Evolutionary conservation across 2,113 vertebrate genomes (phyloP).

Genomic region (Acrocephalus kingi): DNA sequence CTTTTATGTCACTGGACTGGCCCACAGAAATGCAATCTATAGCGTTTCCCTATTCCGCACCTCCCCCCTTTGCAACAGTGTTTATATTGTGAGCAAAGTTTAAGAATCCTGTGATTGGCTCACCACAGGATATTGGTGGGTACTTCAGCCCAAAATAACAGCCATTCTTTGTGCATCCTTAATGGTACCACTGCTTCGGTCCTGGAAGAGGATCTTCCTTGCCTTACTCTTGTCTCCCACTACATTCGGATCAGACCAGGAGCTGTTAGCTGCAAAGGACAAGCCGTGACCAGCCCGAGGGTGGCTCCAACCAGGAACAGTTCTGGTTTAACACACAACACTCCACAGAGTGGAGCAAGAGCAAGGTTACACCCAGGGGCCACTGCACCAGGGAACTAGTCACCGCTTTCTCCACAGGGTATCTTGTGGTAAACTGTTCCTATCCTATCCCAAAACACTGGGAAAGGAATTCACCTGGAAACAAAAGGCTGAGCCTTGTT

Average conservation of each 20-base stretch:
- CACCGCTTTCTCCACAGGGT: rapidly evolving
- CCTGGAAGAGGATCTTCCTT: background rate
- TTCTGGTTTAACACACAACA: background rate
- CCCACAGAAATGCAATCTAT: background rate
- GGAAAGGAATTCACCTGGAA: background rate
- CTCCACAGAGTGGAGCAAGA: background rate
- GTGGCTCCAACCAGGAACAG: background rate
- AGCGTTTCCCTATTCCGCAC: background rate
- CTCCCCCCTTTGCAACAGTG: background rate
- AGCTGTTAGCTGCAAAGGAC: background rate
- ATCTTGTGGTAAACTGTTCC: background rate
- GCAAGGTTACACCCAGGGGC: too few relatives aligned
- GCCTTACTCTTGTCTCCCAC: background rate
- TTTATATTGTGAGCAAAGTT: background rate
- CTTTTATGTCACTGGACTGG: background rate
- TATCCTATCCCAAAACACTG: too few relatives aligned
- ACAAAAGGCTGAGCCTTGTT: background rate
- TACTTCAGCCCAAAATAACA: background rate
- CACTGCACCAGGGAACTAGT: background rate
- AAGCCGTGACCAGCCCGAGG: rapidly evolving
- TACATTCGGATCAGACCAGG: rapidly evolving
- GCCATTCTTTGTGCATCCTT: background rate
- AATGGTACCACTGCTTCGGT: rapidly evolving
- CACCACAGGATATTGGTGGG: background rate
- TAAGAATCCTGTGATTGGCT: background rate